Evolutionary conservation across 2,888 invertebrate species (phyloP).

Genomic region (Fragum sueziense): DNA sequence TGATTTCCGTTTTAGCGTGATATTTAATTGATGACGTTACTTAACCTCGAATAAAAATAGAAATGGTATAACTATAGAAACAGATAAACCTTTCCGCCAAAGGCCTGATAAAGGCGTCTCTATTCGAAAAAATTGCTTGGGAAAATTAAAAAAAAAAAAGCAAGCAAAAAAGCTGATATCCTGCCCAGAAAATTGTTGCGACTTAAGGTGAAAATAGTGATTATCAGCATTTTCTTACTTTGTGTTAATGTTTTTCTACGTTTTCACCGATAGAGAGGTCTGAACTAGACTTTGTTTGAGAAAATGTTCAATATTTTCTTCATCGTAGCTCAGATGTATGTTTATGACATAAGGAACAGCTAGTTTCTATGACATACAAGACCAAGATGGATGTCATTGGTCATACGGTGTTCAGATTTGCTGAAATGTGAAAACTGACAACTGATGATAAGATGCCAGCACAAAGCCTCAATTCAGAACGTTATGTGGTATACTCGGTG

Average conservation of each 20-base stretch:
- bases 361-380: not conserved
- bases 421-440: not conserved
- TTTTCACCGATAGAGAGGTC: not conserved
- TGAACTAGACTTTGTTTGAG: not conserved
- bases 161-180: not conserved
- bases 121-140: not conserved
- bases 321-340: too few species aligned
- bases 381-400: not conserved
- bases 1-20: too few species aligned
- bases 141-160: not conserved
- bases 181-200: not conserved
- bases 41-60: too few species aligned
- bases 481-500: slow-evolving; percentile 50
- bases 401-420: too few species aligned
- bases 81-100: not conserved
- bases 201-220: not conserved
- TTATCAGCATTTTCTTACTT: not conserved
- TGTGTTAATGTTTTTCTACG: not conserved
- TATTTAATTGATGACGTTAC: too few species aligned
- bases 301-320: not conserved
- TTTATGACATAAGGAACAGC: too few species aligned
- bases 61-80: not conserved
- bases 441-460: slow-evolving; percentile 35
- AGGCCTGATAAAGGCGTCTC: not conserved
- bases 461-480: slow-evolving; percentile 32